Evolutionary conservation across 2,113 vertebrate species (phyloP), one percentile per base, ranked within the genome.

Genomic region (Heteronetta atricapilla): DNA sequence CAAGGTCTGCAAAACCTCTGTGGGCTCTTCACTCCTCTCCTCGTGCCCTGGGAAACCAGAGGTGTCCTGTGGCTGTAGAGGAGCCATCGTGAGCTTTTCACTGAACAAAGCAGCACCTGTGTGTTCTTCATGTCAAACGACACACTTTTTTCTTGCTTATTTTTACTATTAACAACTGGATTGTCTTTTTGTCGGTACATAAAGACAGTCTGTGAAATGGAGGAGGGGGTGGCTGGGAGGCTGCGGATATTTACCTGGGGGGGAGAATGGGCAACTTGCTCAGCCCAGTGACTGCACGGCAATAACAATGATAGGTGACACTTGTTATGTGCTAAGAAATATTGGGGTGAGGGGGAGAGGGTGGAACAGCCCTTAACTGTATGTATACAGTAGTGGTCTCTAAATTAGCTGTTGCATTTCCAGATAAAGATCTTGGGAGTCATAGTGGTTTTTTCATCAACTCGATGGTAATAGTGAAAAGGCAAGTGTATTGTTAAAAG

Each of bases 401-500:
- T 66, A 62, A 88, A 88, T 86, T 40, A 91, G 72, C 23, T 80
- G 16, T 88, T 90, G 31, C 46, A 13, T 88, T 93, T 90, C 36
- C n/a, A 67, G 82, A 82, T 90, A 67, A 73, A 94, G 76, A 74
- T 95, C 79, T 86, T 59, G 79, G 50, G 59, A 94, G 59, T 86
- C 44, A 20, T n/a, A 59, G 46, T 67, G 66, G 1, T 59, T 96
- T 93, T 91, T 77, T 69, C 48, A 86, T 92, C 59, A 83, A 8
- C 68, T 86, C 28, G 20, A 5, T 80, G 59, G 50, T 88, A 91
- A 88, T 69, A 69, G 81, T 67, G 68, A 91, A 86, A 95, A 91
- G 23, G 79, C 82, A 90, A 86, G 46, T 67, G 55, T 82, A 74
- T 94, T 93, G 94, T 96, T 93, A 91, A 70, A 88, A 95, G 90